Conservation (phyloP, 2,113 vertebrate genomes). For the Anoura caudifer region DNA sequence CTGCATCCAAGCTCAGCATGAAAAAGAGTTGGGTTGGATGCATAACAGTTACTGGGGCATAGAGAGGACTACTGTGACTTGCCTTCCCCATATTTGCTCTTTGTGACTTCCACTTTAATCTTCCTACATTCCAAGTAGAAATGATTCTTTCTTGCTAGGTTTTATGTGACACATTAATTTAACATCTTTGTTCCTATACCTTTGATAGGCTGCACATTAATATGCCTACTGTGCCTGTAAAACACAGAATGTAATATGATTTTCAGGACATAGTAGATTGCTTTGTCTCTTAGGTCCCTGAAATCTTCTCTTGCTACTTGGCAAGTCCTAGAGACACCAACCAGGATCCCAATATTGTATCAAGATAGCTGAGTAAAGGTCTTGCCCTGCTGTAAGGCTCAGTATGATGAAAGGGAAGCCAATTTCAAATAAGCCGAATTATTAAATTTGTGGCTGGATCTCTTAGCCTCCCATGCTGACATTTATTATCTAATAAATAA, state of each 20-base stretch:
- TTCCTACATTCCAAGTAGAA: not conserved
- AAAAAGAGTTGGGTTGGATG: not conserved
- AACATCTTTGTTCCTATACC: not conserved
- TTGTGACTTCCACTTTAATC: not conserved
- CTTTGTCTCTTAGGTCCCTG: constrained; percentile 48
- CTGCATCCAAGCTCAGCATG: not conserved
- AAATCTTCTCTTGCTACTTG: constrained; percentile 5
- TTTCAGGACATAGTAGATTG: constrained; percentile 31
- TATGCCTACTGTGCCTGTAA: constrained; percentile 5
- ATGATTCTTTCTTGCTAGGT: not conserved
- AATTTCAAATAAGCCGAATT: constrained; percentile 66
- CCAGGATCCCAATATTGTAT: constrained; percentile 2
- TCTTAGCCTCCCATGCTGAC: constrained; percentile 59
- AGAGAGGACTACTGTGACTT: not conserved
- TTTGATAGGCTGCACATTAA: constrained; percentile 4
- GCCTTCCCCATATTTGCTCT: not conserved
- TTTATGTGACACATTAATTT: constrained; percentile 4
- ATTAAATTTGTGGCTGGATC: constrained; percentile 56
- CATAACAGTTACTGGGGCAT: not conserved
- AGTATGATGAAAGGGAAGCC: constrained; percentile 55
- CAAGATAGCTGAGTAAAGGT: not conserved
- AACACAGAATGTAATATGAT: constrained; percentile 19
- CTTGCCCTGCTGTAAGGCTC: not conserved
- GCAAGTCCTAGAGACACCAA: not conserved
- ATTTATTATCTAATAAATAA: constrained; percentile 74